A percentile compares a stretch with the other conserved stretches of the same genome.
Evolutionary conservation across 2,888 invertebrate species (phyloP).

Genomic region (Drepanosiphum platanoidis): DNA sequence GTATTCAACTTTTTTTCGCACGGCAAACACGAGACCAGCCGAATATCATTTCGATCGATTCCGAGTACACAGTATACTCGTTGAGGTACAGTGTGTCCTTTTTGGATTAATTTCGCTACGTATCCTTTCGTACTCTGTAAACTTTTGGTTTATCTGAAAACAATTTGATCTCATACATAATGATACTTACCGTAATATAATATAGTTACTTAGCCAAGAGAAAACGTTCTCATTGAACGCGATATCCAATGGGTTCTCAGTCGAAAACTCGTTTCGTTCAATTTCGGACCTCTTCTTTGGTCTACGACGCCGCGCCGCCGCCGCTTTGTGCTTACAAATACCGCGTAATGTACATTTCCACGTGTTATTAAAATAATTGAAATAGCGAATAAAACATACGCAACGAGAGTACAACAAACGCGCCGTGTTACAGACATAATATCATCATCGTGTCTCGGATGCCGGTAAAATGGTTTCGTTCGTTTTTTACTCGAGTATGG

Average conservation of each 20-base stretch:
- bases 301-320: too few relatives aligned
- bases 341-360: not conserved
- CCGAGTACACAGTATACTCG: not conserved
- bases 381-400: not conserved
- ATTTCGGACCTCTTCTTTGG: not conserved
- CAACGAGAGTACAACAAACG: too few relatives aligned
- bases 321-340: not conserved
- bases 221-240: not conserved
- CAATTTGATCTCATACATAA: not conserved
- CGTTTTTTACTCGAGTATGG: too few relatives aligned
- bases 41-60: not conserved
- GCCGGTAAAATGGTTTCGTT: too few relatives aligned
- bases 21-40: not conserved
- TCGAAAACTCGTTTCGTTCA: not conserved
- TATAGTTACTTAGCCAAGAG: not conserved
- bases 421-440: too few relatives aligned
- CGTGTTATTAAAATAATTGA: not conserved
- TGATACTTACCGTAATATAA: too few relatives aligned
- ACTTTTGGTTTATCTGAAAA: not conserved
- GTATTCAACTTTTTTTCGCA: too few relatives aligned
- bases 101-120: not conserved
- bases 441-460: too few relatives aligned
- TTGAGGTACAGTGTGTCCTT: not conserved
- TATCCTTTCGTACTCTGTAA: not conserved
- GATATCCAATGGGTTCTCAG: not conserved